phyloP scores from a whole-genome alignment of 2,888 invertebrate genomes.

The Plebejus anna region DNA sequence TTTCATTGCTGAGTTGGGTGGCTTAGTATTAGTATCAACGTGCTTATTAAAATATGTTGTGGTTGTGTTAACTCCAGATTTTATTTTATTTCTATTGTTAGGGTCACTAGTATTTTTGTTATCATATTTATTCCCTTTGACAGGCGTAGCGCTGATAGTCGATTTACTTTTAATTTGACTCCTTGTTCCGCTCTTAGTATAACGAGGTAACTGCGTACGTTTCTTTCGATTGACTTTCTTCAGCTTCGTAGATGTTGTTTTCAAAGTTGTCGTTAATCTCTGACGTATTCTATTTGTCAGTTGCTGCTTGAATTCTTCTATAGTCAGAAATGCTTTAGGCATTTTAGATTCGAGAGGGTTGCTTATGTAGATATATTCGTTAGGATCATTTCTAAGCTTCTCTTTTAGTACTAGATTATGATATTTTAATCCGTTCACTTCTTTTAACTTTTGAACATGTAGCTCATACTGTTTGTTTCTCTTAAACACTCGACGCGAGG shows the following conservation, averaged over 20 bases:
- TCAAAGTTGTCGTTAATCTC: constrained; percentile 35
- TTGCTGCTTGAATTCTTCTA: constrained; percentile 55
- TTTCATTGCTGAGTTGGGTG: no score
- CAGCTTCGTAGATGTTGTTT: background rate
- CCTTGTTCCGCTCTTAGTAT: background rate
- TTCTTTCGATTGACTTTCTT: background rate
- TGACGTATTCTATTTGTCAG: constrained; percentile 45
- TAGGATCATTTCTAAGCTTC: constrained; percentile 34
- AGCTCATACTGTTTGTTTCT: constrained; percentile 49
- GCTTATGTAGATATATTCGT: constrained; percentile 57
- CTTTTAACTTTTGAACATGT: constrained; percentile 58
- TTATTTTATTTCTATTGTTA: background rate
- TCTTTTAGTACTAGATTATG: constrained; percentile 58
- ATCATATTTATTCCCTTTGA: background rate
- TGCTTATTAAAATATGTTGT: background rate
- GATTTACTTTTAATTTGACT: background rate
- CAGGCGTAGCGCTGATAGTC: background rate
- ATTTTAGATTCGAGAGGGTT: constrained; percentile 65
- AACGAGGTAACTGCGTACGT: background rate
- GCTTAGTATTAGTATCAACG: background rate
- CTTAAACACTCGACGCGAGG: constrained; percentile 46
- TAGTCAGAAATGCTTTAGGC: constrained; percentile 54
- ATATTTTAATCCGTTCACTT: constrained; percentile 60
- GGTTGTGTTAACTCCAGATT: background rate
- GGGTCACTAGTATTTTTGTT: background rate